Evolutionary conservation across 2,113 vertebrate species (phyloP), one percentile per base, ranked within the genome.

Genomic region (Ursus arctos): DNA sequence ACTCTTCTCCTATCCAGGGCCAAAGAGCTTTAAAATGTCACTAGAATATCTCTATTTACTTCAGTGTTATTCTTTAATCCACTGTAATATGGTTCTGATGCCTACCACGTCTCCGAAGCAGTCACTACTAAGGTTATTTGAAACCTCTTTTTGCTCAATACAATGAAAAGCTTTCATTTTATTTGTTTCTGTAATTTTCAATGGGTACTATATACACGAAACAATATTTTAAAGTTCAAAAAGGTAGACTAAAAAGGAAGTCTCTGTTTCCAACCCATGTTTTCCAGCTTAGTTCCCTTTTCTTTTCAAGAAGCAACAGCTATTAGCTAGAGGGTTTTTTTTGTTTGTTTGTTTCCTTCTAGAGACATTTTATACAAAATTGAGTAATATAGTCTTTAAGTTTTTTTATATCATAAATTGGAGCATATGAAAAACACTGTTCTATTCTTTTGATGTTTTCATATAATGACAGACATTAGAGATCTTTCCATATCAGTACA

Each of bases 261-360:
- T 91, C 21, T 72, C 21, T 92, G 2, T 85, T 24, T 94, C n/a
- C 1, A 91, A 88, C 43, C 28, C 21, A 16, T 87, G 55, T 81
- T 89, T 98, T 96, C 18, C n/a, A 81, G 33, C 43, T 83, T 92
- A 71, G 36, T 87, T 92, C 26, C 24, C 24, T 63, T 91, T 36
- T 95, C 55, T 63, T 91, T 36, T 95, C 55, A 94, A 59, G 82
- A 65, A 87, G 47, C 47, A 83, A 83, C 18, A 83, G 33, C 7
- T 59, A 72, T 86, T 16, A 72, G 28, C 51, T 69, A n/a, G 65
- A 69, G 67, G 19, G 47, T 36, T 51, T 49, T 43, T 88, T 86
- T 72, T 79, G 16, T 76, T 59, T 82, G 15, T 94, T 16, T 88
- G 51, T 77, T 55, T 91, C 19, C 67, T 86, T 94, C 40, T 88